Evolutionary conservation across 2,113 vertebrate genomes (phyloP), one percentile per base, ranked within the genome.

Genomic region (Grammomys surdaster): DNA sequence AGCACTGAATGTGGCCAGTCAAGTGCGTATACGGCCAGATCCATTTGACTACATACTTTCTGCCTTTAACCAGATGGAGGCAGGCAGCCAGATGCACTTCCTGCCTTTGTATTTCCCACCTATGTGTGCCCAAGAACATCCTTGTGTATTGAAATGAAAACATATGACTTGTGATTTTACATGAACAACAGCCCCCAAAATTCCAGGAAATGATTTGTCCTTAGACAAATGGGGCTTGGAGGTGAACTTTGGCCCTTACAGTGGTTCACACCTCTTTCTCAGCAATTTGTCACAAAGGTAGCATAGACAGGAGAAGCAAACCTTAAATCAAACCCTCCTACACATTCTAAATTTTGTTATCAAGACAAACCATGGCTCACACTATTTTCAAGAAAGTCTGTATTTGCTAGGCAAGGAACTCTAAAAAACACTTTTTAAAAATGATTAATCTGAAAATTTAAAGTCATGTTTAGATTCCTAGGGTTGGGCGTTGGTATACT

Each of bases 211-310:
- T 40, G 26, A 28, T 82, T n/a, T 43, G 33, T 40, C 12, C 12
- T 82, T 28, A 26, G 22, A n/a, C 80, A 60, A 60, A n/a, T 14
- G 20, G 19, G 11, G 10, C 54, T 24, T 40, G 4, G 22, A 82
- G 20, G 13, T 84, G 26, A 28, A 40, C n/a, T 60, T 60, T 43
- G 9, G 1, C n/a, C 7, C 12, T 17, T 60, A 28, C 12, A 84
- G 7, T 84, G 11, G 1, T 65, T 5, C 3, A 17, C 0, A 14
- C 7, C 4, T 7, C 3, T 3, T 67, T 54, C 40, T 43, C 43
- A n/a, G 56, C 19, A 88, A 58, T 5, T 46, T 58, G 36, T 51
- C 24, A 69, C 28, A 2, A 7, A 70, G 48, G 19, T 16, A 40
- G 14, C 33, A 0, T 31, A 19, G 16, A 76, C 7, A 82, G 28